Evolutionary conservation across 2,113 vertebrate species (phyloP), one percentile per base, ranked within the genome.

Genomic region (Baryphthengus martii): DNA sequence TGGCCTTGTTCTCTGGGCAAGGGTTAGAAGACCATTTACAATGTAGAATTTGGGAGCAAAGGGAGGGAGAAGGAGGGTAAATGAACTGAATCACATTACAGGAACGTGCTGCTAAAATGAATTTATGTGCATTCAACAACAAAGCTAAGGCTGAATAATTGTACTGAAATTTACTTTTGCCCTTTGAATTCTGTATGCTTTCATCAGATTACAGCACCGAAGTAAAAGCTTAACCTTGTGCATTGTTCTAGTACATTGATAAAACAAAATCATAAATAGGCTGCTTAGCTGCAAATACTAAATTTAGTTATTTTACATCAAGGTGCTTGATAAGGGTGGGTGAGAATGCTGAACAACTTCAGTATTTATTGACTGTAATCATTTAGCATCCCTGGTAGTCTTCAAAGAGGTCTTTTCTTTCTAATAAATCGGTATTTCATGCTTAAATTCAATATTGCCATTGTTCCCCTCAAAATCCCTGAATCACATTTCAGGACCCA

Each of bases 1-100:
- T 24, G 59, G 49, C 87, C 86, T 94, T 82, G 71, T 93, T 85
- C 70, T 95, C 72, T 24, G 31, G 53, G 14, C 61, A 65, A 40
- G n/a, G 49, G 18, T 40, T 89, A 11, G 37, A 28, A 72, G 50
- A 50, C 53, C 56, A 50, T 16, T 83, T 65, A 29, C n/a, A 78
- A 5, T 73, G 71, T 25, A 66, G 53, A 88, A 56, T 58, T 59
- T 31, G 6, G 24, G 40, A 73, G 50, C 37, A 40, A 25, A 76
- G 40, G 33, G 17, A 59, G 29, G 44, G 66, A 56, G 73, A 42
- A 65, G 39, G 33, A 90, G 62, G 61, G 19, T 66, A 26, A 61
- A 68, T 28, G 44, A 66, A 58, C 67, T 66, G 82, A 86, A 90
- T 88, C 37, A 4, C 44, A 2, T 53, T 5, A 26, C 59, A 74